phyloP scores from a whole-genome alignment of 92 coral and sea anemone species.

The Zoanthus sociatus region DNA sequence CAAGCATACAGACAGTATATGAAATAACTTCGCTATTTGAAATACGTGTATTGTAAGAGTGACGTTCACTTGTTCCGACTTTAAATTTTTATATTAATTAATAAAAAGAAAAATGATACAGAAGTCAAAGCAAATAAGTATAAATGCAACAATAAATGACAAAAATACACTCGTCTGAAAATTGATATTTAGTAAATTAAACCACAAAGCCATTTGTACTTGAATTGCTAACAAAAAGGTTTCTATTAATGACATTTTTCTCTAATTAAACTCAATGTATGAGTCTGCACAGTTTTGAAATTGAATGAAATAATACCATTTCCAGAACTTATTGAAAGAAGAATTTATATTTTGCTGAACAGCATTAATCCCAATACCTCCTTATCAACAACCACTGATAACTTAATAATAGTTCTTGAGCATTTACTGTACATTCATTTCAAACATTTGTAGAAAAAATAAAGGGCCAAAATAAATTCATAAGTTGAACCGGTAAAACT shows the following conservation, averaged over 20 bases:
- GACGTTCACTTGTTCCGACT: too few relatives aligned
- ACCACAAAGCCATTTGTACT: too few relatives aligned
- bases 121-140: too few relatives aligned
- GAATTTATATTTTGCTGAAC: background rate
- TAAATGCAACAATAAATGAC: too few relatives aligned
- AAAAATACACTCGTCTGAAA: too few relatives aligned
- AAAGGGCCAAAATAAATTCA: background rate
- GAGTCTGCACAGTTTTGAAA: background rate
- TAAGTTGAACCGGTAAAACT: constrained; percentile 11
- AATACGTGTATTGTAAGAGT: too few relatives aligned
- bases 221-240: too few relatives aligned
- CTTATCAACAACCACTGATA: background rate
- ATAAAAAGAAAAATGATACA: too few relatives aligned
- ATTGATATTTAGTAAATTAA: too few relatives aligned
- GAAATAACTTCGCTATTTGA: too few relatives aligned
- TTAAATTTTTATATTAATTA: too few relatives aligned
- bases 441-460: background rate
- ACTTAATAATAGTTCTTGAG: background rate
- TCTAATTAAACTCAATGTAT: background rate
- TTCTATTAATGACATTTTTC: background rate
- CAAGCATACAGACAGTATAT: too few relatives aligned
- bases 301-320: background rate
- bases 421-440: background rate
- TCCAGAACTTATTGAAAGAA: background rate
- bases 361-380: background rate